These are phyloP conservation scores for Platycheirus albimanus DNA, from an alignment of 2,888 invertebrate species.

Conservation along the genomic window DNA sequence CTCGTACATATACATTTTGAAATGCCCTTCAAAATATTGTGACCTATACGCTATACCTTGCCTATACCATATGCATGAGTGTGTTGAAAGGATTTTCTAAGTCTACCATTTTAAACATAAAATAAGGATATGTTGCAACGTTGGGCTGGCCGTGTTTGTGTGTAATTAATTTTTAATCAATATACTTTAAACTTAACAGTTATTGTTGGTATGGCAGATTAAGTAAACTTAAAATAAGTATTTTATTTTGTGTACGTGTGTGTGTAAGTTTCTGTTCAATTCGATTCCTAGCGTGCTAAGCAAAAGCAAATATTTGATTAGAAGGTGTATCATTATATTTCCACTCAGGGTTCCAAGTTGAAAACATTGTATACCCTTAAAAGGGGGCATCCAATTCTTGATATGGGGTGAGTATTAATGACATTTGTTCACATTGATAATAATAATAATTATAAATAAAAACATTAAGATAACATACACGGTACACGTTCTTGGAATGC, in stretches of 20 bases:
- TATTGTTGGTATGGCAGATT: not conserved
- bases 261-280: not conserved
- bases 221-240: not conserved
- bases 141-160: not conserved
- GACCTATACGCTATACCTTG: not conserved
- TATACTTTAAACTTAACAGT: slow-evolving; percentile 5
- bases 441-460: too few species aligned
- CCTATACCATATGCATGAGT: not conserved
- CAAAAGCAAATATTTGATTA: slow-evolving; percentile 29
- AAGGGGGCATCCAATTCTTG: not conserved
- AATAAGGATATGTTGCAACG: not conserved
- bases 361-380: not conserved
- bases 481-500: slow-evolving; percentile 4
- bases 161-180: slow-evolving; percentile 46
- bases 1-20: slow-evolving; percentile 7
- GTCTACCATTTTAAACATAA: not conserved
- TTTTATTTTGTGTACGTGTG: not conserved
- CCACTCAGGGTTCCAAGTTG: not conserved
- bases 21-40: not conserved
- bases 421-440: slow-evolving; percentile 23
- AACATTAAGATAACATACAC: slow-evolving; percentile 10
- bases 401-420: slow-evolving; percentile 3
- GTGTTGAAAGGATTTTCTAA: slow-evolving; percentile 21
- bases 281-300: not conserved
- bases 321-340: slow-evolving; percentile 22